Percentiles rank a stretch among this genome's conserved stretches.
These are phyloP conservation scores for Smithornis capensis DNA, from an alignment of 2,113 vertebrate species.

Conservation along the genomic window DNA sequence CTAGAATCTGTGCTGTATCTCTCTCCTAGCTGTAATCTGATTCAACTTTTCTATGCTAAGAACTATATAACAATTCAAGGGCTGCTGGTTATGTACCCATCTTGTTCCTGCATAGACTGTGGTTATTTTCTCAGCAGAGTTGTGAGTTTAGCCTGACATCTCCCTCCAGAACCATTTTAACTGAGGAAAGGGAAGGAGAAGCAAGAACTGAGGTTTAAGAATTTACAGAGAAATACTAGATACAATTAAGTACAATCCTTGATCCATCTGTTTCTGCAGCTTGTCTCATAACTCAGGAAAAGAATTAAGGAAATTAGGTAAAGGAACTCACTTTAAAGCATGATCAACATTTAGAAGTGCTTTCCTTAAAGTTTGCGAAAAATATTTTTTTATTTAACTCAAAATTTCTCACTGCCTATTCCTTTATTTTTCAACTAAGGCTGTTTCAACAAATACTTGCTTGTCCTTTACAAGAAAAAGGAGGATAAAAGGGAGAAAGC, in stretches of 20 bases:
- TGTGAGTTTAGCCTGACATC: background rate
- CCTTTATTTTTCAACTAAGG: background rate
- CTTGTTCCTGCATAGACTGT: background rate
- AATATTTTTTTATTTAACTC: background rate
- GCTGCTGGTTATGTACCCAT: background rate
- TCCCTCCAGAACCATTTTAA: background rate
- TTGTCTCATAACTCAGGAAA: background rate
- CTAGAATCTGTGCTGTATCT: background rate
- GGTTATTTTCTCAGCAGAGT: background rate
- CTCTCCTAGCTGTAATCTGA: background rate
- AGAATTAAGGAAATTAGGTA: background rate
- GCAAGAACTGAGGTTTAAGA: background rate
- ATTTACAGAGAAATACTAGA: background rate
- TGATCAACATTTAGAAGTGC: background rate
- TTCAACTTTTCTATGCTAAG: background rate
- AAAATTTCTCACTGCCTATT: background rate
- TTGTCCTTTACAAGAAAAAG: background rate
- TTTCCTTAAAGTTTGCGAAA: conserved; percentile 13
- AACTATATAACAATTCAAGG: background rate
- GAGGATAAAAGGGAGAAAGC: background rate
- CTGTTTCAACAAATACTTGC: background rate
- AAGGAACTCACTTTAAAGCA: conserved; percentile 6
- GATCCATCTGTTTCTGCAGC: background rate
- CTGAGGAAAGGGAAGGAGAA: background rate
- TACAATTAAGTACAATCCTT: background rate